Conservation (phyloP, 2,113 vertebrate genomes). For the Pitta sordida region DNA sequence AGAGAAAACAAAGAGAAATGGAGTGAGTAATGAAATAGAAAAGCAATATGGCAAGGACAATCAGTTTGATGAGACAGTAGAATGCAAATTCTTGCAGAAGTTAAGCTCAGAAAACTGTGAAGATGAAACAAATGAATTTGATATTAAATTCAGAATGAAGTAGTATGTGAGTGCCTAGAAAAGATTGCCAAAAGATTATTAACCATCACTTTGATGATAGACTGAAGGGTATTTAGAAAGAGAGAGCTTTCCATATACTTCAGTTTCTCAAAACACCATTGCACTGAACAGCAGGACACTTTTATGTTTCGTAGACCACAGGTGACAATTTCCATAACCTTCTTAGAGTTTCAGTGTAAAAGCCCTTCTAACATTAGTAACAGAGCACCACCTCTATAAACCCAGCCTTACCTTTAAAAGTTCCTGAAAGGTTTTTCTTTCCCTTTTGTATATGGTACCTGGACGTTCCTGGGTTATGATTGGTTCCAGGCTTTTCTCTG, state of each 20-base stretch:
- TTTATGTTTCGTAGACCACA: background rate
- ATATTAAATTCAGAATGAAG: background rate
- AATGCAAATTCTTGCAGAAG: background rate
- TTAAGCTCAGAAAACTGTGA: background rate
- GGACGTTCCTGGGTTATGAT: background rate
- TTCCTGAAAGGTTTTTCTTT: background rate
- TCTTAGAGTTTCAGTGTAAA: background rate
- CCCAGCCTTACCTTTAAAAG: background rate
- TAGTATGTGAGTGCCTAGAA: background rate
- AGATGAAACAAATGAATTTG: background rate
- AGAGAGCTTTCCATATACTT: rapidly evolving
- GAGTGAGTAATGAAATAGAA: background rate
- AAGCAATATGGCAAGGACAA: background rate
- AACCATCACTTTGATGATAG: background rate
- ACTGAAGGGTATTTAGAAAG: background rate
- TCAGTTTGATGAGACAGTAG: background rate
- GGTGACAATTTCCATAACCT: background rate
- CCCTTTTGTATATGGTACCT: background rate
- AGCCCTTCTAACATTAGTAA: background rate
- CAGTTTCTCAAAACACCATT: background rate
- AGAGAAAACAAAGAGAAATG: background rate
- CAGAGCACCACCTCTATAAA: background rate
- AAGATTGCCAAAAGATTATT: background rate
- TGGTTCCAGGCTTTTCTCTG: background rate
- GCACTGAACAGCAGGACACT: background rate